Conservation (phyloP, 2,113 vertebrate species). For the Engystomops pustulosus region DNA sequence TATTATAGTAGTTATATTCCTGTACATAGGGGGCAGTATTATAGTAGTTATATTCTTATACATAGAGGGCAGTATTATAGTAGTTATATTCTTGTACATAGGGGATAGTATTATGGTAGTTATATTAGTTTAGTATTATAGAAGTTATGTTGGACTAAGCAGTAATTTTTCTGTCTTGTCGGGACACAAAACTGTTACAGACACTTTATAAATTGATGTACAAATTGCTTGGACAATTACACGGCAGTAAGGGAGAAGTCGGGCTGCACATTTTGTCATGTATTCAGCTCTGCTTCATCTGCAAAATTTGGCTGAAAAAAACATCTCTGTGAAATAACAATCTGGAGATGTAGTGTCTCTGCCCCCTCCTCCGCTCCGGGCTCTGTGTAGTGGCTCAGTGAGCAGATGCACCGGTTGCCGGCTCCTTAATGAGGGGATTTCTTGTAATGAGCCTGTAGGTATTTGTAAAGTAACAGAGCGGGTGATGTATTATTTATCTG, state of each 20-base stretch:
- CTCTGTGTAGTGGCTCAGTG: neutral
- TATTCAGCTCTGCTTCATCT: neutral
- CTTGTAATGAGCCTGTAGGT: neutral
- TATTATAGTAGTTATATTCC: too few relatives aligned
- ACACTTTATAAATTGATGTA: too few relatives aligned
- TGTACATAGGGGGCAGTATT: too few relatives aligned
- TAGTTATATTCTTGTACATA: neutral
- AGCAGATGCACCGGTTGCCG: neutral
- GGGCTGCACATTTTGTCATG: too few relatives aligned
- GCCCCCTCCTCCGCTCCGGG: neutral
- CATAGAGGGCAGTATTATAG: constrained; percentile 2
- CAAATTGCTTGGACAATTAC: too few relatives aligned
- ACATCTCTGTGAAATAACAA: too few relatives aligned
- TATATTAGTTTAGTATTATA: constrained; percentile 5
- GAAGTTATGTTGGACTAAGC: constrained; percentile 12
- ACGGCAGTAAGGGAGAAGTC: too few relatives aligned
- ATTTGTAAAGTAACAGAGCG: neutral
- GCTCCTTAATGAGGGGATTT: neutral
- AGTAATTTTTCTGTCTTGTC: too few relatives aligned
- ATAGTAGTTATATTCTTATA: too few relatives aligned
- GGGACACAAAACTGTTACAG: too few relatives aligned
- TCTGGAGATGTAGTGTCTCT: too few relatives aligned
- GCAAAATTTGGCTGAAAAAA: neutral
- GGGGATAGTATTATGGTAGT: constrained; percentile 5
- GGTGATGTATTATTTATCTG: constrained; percentile 7